phyloP scores from a whole-genome alignment of 1,140 invertebrate species.

The Trachelipus rathkii region DNA sequence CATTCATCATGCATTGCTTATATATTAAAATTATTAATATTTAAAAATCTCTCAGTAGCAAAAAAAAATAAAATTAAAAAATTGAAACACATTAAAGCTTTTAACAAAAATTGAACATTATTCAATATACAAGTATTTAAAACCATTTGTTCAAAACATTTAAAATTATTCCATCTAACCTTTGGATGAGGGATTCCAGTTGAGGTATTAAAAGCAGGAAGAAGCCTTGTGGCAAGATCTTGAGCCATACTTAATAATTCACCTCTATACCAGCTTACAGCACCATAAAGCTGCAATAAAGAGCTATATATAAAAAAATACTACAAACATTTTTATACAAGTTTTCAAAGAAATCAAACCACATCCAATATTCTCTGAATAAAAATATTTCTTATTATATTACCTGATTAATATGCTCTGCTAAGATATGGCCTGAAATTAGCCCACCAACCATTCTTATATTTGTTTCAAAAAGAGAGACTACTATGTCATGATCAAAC shows the following conservation, averaged over 20 bases:
- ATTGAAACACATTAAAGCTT: too few species aligned
- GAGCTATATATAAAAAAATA: neutral
- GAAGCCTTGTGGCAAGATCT: conserved; percentile 82
- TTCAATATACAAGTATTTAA: conserved; percentile 11
- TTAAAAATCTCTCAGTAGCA: too few species aligned
- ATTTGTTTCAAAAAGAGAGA: conserved; percentile 98
- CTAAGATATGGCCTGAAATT: conserved; percentile 86
- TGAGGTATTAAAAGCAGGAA: conserved; percentile 95
- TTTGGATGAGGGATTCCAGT: conserved; percentile 95
- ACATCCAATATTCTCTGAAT: too few species aligned
- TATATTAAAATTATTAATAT: too few species aligned
- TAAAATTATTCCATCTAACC: conserved; percentile 56
- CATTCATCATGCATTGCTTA: too few species aligned
- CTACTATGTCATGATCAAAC: conserved; percentile 91
- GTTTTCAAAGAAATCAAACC: too few species aligned
- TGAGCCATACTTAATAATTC: conserved; percentile 85
- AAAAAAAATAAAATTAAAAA: too few species aligned
- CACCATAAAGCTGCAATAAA: conserved; percentile 36
- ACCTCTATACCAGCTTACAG: conserved; percentile 81
- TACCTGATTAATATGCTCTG: conserved; percentile 50
- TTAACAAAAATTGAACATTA: neutral
- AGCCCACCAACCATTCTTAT: conserved; percentile 93
- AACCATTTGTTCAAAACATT: conserved; percentile 18
- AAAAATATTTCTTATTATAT: neutral
- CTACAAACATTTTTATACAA: neutral